These are phyloP conservation scores for Gambusia affinis DNA, from an alignment of 2,113 vertebrate species.

Conservation along the genomic window DNA sequence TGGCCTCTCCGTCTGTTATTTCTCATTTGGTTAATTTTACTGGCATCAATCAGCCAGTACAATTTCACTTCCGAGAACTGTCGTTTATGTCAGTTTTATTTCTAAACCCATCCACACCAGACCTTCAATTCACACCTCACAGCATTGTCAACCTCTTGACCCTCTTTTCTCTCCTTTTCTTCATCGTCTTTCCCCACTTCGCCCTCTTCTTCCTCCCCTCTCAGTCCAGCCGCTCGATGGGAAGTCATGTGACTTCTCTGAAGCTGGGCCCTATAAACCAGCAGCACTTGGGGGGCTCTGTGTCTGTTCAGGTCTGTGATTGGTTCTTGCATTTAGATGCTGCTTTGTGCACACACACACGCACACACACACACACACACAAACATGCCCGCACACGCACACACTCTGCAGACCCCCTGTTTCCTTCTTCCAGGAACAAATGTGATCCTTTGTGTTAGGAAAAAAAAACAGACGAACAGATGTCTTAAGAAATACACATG, in stretches of 20 bases:
- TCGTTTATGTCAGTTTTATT: conserved; percentile 15
- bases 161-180: conserved; percentile 52
- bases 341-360: conserved; percentile 33
- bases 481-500: background rate
- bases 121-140: conserved; percentile 55
- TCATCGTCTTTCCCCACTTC: conserved; percentile 51
- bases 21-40: conserved; percentile 57
- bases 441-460: conserved; percentile 28
- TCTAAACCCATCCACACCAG: conserved; percentile 33
- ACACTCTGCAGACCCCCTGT: conserved; percentile 54
- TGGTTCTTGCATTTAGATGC: conserved; percentile 58
- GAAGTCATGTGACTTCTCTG: conserved; percentile 86
- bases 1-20: conserved; percentile 42
- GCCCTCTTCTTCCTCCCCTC: conserved; percentile 41
- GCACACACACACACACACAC: conserved; percentile 3
- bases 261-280: conserved; percentile 83
- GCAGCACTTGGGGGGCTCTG: conserved; percentile 74
- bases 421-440: conserved; percentile 59
- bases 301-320: conserved; percentile 56
- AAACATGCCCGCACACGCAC: conserved; percentile 8
- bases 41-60: conserved; percentile 35
- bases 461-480: conserved; percentile 3
- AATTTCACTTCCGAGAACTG: conserved; percentile 43
- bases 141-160: conserved; percentile 57
- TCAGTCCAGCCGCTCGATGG: conserved; percentile 63